A percentile compares a stretch with the other conserved stretches of the same genome.
These are phyloP conservation scores for Octomys mimax DNA, from an alignment of 2,797 vertebrate species.

Conservation along the genomic window DNA sequence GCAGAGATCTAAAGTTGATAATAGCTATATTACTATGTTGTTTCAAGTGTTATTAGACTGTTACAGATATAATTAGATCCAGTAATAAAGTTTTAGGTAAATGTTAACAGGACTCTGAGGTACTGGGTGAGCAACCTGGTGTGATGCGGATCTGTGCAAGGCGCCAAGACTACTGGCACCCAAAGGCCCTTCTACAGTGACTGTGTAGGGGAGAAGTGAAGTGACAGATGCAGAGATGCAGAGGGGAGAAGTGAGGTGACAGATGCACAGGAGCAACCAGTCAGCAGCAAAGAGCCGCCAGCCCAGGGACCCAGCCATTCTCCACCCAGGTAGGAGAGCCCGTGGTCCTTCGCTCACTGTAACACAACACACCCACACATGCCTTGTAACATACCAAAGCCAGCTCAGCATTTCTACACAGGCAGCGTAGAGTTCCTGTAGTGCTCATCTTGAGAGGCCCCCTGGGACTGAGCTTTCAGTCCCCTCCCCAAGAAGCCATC, in stretches of 20 bases:
- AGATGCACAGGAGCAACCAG: not conserved
- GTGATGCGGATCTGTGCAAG: not conserved
- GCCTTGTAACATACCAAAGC: not conserved
- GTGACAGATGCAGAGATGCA: not conserved
- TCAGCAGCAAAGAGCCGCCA: not conserved
- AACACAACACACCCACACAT: not conserved
- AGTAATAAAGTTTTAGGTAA: conserved; percentile 33
- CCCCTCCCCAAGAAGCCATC: not conserved
- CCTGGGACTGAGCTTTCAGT: not conserved
- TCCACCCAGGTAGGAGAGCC: not conserved
- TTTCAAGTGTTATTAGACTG: not conserved
- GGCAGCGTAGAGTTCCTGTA: not conserved
- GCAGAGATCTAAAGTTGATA: not conserved
- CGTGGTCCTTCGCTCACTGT: not conserved
- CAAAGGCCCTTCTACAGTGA: not conserved
- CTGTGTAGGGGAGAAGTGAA: not conserved
- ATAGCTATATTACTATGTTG: not conserved
- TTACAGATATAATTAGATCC: conserved; percentile 37
- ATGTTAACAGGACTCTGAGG: not conserved
- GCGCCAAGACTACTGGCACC: not conserved
- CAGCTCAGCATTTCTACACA: fast-evolving
- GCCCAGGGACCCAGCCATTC: not conserved
- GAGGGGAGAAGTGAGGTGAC: not conserved
- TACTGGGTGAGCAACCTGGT: not conserved
- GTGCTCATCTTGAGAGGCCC: not conserved